A percentile compares a stretch with the other conserved stretches of the same genome.
Conservation (phyloP, 2,888 invertebrate species). For the Argyresthia goedartella region DNA sequence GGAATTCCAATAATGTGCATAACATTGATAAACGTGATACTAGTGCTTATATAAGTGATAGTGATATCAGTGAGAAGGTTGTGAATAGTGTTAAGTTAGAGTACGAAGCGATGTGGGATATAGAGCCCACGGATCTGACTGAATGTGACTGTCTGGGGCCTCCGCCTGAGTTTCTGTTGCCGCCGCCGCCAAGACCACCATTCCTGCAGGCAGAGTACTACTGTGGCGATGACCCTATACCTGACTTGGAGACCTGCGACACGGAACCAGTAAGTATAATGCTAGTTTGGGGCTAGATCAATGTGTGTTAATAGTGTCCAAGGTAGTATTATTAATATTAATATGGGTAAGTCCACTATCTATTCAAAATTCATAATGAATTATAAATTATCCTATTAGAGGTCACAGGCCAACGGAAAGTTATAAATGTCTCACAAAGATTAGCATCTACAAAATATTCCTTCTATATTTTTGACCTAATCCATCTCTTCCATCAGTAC, state of each 20-base stretch:
- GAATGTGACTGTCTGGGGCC: constrained; percentile 84
- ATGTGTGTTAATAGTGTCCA: too few species aligned
- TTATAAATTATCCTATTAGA: too few species aligned
- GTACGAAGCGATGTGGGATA: constrained; percentile 77
- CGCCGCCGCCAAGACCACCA: constrained; percentile 81
- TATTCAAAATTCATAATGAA: too few species aligned
- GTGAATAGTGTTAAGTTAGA: constrained; percentile 70
- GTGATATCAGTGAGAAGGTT: constrained; percentile 63
- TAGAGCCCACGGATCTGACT: constrained; percentile 76
- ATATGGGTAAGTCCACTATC: too few species aligned
- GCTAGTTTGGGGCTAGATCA: too few species aligned
- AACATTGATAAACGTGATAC: constrained; percentile 62
- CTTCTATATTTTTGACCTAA: too few species aligned
- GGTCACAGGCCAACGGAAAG: too few species aligned
- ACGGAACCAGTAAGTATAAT: constrained; percentile 78
- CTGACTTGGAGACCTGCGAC: constrained; percentile 81
- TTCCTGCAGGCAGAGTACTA: constrained; percentile 77
- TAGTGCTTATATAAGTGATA: constrained; percentile 47
- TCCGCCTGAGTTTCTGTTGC: constrained; percentile 80
- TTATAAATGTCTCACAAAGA: too few species aligned
- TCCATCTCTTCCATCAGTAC: too few species aligned
- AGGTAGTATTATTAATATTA: too few species aligned
- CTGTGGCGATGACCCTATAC: constrained; percentile 79
- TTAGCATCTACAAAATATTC: too few species aligned
- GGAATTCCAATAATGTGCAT: constrained; percentile 53